phyloP scores from a whole-genome alignment of 2,797 vertebrate genomes.

The Liparis tanakae region DNA sequence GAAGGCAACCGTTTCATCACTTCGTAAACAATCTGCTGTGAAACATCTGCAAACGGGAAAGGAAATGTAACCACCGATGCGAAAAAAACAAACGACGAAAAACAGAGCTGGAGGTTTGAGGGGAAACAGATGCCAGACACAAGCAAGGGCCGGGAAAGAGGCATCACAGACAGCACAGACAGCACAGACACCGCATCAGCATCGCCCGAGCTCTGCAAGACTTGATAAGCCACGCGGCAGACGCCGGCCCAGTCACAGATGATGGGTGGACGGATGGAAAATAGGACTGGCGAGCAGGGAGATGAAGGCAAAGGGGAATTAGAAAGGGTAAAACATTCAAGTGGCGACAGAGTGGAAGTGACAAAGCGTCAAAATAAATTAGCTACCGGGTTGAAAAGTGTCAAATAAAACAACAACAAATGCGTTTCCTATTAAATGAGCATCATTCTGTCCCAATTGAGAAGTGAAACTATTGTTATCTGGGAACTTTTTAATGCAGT shows the following conservation, averaged over 20 bases:
- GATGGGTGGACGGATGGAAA: conserved; percentile 28
- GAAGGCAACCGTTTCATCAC: conserved; percentile 16
- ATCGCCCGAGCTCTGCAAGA: conserved; percentile 55
- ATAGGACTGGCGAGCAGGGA: conserved; percentile 26
- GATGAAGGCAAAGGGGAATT: conserved; percentile 21
- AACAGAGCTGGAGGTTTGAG: conserved; percentile 49
- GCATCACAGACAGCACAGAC: conserved; percentile 65
- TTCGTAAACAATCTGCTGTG: conserved; percentile 35
- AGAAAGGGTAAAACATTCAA: background rate
- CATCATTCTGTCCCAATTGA: background rate
- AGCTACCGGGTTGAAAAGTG: background rate
- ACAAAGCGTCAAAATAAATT: background rate
- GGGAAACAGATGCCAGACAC: conserved; percentile 63
- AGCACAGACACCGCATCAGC: conserved; percentile 65
- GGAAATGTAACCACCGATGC: conserved; percentile 33
- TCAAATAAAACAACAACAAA: background rate
- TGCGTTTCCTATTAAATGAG: background rate
- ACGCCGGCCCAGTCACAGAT: conserved; percentile 41
- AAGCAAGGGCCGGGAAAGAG: conserved; percentile 40
- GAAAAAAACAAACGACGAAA: conserved; percentile 38
- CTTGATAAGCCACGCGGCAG: conserved; percentile 62
- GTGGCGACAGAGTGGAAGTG: background rate
- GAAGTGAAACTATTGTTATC: background rate
- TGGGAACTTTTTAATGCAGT: conserved; percentile 2
- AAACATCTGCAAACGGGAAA: conserved; percentile 44